A percentile compares a stretch with the other conserved stretches of the same genome.
Conservation (phyloP, 1,140 invertebrate genomes). For the Drosophila carrolli region DNA sequence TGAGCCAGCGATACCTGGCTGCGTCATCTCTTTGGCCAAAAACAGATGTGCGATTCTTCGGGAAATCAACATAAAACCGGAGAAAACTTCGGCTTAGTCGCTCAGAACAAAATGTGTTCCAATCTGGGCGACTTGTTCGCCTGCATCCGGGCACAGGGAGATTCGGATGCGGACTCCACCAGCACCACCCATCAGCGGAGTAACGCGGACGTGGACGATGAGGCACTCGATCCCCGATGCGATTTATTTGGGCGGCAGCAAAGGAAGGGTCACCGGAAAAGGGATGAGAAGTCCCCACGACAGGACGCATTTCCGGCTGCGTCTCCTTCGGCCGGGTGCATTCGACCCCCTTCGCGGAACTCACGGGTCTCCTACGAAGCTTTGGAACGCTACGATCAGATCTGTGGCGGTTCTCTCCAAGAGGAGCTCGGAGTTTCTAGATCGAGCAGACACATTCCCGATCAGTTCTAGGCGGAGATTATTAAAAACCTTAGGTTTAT, state of each 20-base stretch:
- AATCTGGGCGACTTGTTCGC: constrained; percentile 36
- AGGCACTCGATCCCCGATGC: not conserved
- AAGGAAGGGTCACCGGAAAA: not conserved
- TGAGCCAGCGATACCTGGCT: no score
- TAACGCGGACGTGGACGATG: not conserved
- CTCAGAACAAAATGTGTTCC: constrained; percentile 23
- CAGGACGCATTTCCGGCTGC: not conserved
- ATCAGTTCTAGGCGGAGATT: constrained; percentile 6
- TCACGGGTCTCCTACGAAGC: constrained; percentile 40
- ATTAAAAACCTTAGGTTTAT: no score
- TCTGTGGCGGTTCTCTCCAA: constrained; percentile 5
- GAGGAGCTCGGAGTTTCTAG: not conserved
- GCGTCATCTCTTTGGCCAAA: not conserved
- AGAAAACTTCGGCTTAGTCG: not conserved
- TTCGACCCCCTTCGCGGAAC: not conserved
- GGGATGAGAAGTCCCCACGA: no score
- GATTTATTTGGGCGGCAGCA: not conserved
- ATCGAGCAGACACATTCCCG: constrained; percentile 1
- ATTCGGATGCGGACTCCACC: constrained; percentile 13
- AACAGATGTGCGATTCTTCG: constrained; percentile 4
- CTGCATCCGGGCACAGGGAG: constrained; percentile 22
- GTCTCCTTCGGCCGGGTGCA: not conserved
- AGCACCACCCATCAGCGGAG: constrained; percentile 1
- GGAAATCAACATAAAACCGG: constrained; percentile 27
- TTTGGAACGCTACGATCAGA: constrained; percentile 42